phyloP scores from a whole-genome alignment of 2,113 vertebrate species.

The Marcusenius ussheri region DNA sequence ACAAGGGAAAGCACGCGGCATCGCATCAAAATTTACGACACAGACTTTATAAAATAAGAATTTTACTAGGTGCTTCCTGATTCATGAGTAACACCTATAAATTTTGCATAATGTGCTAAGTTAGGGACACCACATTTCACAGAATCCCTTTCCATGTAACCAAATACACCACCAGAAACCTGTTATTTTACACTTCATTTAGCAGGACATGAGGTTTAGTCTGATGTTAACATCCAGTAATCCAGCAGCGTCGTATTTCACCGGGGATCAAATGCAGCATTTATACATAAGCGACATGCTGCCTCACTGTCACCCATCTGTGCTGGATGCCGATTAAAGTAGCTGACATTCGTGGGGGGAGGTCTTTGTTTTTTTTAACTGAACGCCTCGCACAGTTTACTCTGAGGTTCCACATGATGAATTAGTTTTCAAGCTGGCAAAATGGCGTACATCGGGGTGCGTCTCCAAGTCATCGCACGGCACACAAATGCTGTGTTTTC shows the following conservation, averaged over 20 bases:
- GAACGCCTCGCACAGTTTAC: background rate
- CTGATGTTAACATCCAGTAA: background rate
- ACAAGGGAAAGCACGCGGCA: background rate
- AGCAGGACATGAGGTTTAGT: background rate
- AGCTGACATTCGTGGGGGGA: background rate
- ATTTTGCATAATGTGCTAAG: background rate
- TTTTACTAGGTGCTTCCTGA: background rate
- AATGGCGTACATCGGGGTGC: background rate
- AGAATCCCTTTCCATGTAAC: background rate
- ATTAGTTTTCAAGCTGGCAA: background rate
- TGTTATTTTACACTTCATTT: background rate
- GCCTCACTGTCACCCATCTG: background rate
- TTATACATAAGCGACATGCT: background rate
- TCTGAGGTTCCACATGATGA: background rate
- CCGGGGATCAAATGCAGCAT: background rate
- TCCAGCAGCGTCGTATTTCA: background rate
- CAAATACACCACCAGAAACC: background rate
- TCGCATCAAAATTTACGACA: background rate
- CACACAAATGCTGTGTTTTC: background rate
- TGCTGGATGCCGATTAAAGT: background rate
- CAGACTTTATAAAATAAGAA: background rate
- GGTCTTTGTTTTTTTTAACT: background rate
- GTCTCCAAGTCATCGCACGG: background rate
- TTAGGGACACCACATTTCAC: background rate
- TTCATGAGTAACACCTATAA: background rate